Evolutionary conservation across 92 coral and sea anemone genomes (phyloP).

Genomic region (Siderastrea siderea): DNA sequence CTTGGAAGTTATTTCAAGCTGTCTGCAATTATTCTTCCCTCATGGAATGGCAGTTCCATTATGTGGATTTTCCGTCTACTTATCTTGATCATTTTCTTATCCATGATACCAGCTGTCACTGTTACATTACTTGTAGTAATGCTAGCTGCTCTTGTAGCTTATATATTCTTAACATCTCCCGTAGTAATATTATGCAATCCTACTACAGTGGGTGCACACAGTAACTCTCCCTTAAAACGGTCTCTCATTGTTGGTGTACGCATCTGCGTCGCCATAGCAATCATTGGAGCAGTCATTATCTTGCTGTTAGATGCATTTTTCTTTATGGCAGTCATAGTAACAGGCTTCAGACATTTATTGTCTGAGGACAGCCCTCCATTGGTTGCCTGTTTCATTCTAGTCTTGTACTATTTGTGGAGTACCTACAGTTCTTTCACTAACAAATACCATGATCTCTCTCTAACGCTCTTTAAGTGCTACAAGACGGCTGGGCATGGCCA

Average conservation of each 20-base stretch:
- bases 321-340: no score
- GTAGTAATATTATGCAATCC: neutral
- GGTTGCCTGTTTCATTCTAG: slow-evolving; percentile 18
- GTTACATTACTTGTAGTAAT: neutral
- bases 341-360: neutral
- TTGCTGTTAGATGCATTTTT: neutral
- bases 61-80: neutral
- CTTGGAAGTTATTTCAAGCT: neutral
- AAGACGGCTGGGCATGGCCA: neutral
- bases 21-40: neutral
- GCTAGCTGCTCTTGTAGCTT: neutral
- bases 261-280: neutral
- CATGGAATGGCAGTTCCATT: neutral
- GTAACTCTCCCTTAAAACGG: neutral
- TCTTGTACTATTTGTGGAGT: slow-evolving; percentile 23
- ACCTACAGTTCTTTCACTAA: slow-evolving; percentile 37
- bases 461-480: slow-evolving; percentile 20
- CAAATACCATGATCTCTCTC: slow-evolving; percentile 28
- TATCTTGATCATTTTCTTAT: neutral
- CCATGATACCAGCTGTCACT: neutral
- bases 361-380: neutral
- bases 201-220: neutral
- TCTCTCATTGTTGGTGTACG: neutral
- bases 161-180: neutral
- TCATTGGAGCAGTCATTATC: neutral